These are phyloP conservation scores for Crossoptilon crossoptilon DNA, from an alignment of 2,797 vertebrate genomes.

Conservation along the genomic window DNA sequence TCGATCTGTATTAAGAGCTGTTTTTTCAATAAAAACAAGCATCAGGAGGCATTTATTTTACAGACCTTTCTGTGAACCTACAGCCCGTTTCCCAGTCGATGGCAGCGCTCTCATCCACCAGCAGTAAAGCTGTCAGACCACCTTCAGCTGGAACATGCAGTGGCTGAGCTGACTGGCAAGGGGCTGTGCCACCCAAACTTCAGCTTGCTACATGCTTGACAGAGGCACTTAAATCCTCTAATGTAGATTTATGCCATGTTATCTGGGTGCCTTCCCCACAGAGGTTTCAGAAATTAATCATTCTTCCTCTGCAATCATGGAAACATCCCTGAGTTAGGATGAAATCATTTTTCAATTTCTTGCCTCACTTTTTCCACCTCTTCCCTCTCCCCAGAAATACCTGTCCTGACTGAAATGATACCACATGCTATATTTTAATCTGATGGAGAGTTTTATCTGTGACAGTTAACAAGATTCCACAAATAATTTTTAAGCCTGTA, in stretches of 20 bases:
- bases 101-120: background rate
- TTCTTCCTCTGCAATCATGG: background rate
- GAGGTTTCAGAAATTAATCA: slow-evolving; percentile 48
- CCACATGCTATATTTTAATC: background rate
- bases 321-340: background rate
- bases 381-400: background rate
- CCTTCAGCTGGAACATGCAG: background rate
- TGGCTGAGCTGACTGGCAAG: slow-evolving; percentile 27
- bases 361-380: background rate
- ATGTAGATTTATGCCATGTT: slow-evolving; percentile 30
- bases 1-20: background rate
- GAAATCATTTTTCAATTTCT: background rate
- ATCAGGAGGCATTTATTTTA: background rate
- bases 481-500: background rate
- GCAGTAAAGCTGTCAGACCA: slow-evolving; percentile 14
- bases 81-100: slow-evolving; percentile 22
- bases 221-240: slow-evolving; percentile 27
- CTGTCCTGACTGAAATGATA: slow-evolving; percentile 9
- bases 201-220: slow-evolving; percentile 7
- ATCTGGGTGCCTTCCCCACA: background rate
- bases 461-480: background rate
- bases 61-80: slow-evolving; percentile 7
- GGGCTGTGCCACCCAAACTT: slow-evolving; percentile 9
- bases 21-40: background rate
- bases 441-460: background rate